Conservation (phyloP, 2,888 invertebrate genomes). For the Cyaniris semiargus region DNA sequence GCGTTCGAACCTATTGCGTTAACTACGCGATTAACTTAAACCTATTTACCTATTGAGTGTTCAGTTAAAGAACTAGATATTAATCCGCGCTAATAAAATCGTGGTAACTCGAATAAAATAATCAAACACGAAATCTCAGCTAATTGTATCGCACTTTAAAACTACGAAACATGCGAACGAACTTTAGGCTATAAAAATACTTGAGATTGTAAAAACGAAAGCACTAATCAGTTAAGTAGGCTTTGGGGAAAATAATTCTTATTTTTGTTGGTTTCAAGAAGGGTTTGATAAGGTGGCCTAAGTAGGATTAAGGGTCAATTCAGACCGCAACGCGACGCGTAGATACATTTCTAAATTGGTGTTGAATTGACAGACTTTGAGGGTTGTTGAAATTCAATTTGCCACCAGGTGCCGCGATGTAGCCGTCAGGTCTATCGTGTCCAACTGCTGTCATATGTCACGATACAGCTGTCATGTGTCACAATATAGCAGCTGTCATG, state of each 20-base stretch:
- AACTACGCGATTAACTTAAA: background rate
- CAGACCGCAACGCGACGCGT: too few relatives aligned
- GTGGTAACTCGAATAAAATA: constrained; percentile 17
- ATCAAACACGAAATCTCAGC: constrained; percentile 22
- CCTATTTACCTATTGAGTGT: background rate
- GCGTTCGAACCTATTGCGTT: background rate
- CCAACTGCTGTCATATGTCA: too few relatives aligned
- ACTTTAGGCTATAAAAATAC: background rate
- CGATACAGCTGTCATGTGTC: too few relatives aligned
- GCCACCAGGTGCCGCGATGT: too few relatives aligned
- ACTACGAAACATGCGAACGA: constrained; percentile 14
- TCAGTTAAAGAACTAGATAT: constrained; percentile 3
- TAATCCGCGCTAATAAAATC: constrained; percentile 12
- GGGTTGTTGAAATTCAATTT: too few relatives aligned
- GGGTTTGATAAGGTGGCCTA: too few relatives aligned
- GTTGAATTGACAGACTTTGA: too few relatives aligned
- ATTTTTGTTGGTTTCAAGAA: background rate
- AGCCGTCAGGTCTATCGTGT: too few relatives aligned
- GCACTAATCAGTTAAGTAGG: background rate
- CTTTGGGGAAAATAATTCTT: background rate
- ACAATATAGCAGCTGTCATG: too few relatives aligned
- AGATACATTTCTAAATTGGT: too few relatives aligned
- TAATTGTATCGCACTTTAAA: constrained; percentile 23
- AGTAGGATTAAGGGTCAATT: too few relatives aligned
- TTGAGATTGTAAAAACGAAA: background rate